Conservation (phyloP, 2,113 vertebrate species). For the Ageneiosus marmoratus region DNA sequence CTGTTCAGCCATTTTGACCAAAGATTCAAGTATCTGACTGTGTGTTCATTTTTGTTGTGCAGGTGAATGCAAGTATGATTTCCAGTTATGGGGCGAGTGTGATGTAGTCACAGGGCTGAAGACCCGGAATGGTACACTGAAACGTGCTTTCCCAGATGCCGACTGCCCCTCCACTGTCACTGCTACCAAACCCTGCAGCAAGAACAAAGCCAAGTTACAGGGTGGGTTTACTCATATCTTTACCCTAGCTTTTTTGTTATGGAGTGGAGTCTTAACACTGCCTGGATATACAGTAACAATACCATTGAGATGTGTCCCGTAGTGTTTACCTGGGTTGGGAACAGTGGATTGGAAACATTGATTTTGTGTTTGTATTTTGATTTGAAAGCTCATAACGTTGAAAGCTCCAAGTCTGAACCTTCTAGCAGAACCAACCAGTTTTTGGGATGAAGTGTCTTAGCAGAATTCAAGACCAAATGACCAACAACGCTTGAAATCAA, state of each 20-base stretch:
- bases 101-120: conserved; percentile 87
- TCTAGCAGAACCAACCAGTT: too few species aligned
- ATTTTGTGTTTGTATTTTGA: too few species aligned
- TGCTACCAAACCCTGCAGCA: conserved; percentile 92
- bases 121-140: conserved; percentile 87
- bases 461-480: too few species aligned
- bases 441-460: too few species aligned
- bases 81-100: conserved; percentile 96
- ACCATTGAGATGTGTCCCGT: too few species aligned
- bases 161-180: conserved; percentile 88
- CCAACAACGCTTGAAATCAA: too few species aligned
- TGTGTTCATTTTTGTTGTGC: not conserved
- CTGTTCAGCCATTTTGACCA: not conserved
- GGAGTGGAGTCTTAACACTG: not conserved
- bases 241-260: not conserved
- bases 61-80: conserved; percentile 97
- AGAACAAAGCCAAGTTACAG: conserved; percentile 91
- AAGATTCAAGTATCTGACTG: not conserved
- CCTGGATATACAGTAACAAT: not conserved
- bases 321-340: too few species aligned
- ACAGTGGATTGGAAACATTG: too few species aligned
- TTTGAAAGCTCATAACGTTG: too few species aligned
- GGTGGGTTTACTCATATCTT: conserved; percentile 68
- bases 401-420: too few species aligned
- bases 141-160: conserved; percentile 90